Evolutionary conservation across 1,140 invertebrate species (phyloP), one percentile per base, ranked within the genome.

Genomic region (Telenomus remus): DNA sequence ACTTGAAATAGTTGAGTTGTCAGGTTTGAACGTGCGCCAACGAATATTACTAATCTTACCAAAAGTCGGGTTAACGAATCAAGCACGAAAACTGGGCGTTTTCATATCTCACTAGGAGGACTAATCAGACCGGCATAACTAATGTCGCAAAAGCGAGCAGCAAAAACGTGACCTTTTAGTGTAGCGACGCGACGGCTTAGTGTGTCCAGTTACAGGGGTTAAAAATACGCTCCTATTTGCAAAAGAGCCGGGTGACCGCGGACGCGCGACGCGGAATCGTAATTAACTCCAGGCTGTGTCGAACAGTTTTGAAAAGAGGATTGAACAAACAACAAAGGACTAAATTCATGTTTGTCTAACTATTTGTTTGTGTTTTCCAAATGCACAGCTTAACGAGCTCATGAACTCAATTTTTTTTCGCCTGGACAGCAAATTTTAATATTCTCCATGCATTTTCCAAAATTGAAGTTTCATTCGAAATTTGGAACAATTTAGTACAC

Each of bases 251-350:
- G 12, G 57, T 54, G 39, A 64, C 64, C 55, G 34, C 34, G 27
- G 57, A 14, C 10, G 57, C 44, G 46, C 68, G 42, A 44, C 60
- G 69, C 49, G 68, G 56, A 75, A 74, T 81, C 56, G 65, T 76
- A 79, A 81, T 81, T 80, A 80, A 79, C 65, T 59, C 42, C 12
- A 39, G 33, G 13, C 44, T 16, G 37, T 39, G 33, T 33, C 8
- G 19, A 12, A 8, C 8, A n/a, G 15, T 14, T n/a, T 39, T 42
- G 6, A 42, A 39, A 39, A 39, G 37, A 39, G 37, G 9, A 39
- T 10, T 11, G 42, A 66, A 56, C 43, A 35, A 44, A 16, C 55
- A 72, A 69, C 61, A 47, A 65, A 50, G 49, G 49, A 57, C 53
- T 13, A 14, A 33, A 8, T 15, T 39, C 13, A 46, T 46, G 15